These are phyloP conservation scores for Myiothlypis chrysogaster DNA, from an alignment of 2,797 vertebrate species.

Conservation along the genomic window DNA sequence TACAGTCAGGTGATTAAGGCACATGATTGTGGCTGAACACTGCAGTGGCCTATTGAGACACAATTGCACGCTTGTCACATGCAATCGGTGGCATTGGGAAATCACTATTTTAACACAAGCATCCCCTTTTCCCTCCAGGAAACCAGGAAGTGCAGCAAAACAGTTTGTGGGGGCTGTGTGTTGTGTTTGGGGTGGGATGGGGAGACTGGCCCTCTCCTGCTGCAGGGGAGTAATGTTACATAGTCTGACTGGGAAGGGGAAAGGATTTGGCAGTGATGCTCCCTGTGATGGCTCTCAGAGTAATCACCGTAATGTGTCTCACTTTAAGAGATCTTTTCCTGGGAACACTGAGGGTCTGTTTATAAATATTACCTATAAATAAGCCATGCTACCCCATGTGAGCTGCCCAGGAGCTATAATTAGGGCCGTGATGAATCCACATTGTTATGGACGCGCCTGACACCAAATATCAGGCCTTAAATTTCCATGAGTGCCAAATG, in stretches of 20 bases:
- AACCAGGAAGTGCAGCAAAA: background rate
- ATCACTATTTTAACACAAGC: background rate
- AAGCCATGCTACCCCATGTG: background rate
- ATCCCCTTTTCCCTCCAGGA: background rate
- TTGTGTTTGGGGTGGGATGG: background rate
- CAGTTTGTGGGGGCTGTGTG: background rate
- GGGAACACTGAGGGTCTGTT: background rate
- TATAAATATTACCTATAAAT: constrained; percentile 51
- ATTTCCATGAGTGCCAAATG: constrained; percentile 5
- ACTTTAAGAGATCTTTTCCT: background rate
- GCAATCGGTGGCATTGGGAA: background rate
- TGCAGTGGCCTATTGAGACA: constrained; percentile 24
- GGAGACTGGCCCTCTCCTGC: accelerated
- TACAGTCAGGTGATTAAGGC: constrained; percentile 65
- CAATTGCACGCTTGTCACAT: constrained; percentile 4
- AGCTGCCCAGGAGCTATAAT: constrained; percentile 34
- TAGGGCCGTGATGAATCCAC: constrained; percentile 29
- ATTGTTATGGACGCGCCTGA: background rate
- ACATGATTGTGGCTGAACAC: constrained; percentile 50
- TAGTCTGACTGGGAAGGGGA: background rate
- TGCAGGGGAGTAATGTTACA: background rate
- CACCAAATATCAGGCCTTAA: constrained; percentile 42
- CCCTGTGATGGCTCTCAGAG: background rate
- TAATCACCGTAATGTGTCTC: background rate
- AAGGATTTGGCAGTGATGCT: background rate